Base-by-base conservation (phyloP, 2,113 vertebrate species). In the Laticauda colubrina region DNA sequence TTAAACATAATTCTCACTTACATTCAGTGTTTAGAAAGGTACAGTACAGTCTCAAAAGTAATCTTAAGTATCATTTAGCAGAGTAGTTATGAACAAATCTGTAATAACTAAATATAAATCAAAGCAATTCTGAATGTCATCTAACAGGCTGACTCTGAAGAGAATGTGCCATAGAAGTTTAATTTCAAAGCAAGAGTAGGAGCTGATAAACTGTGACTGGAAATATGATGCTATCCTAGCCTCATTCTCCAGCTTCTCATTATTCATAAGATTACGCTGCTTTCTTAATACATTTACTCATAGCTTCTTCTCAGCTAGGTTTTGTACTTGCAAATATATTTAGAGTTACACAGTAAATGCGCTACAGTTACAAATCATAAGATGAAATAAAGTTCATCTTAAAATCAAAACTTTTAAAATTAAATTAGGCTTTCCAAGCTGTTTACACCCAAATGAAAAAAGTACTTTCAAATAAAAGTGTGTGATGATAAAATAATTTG, bases 391-490 rank as follows among this genome's bases (percentile, higher is more conserved):
- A 39, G 34, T 81, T 81, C 15, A 39, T 3, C 34, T 81, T 81
- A 81, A 81, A 81, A 81, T 43, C 75, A 81, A 43, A 81, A 81
- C 18, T 92, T 94, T 96, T 96, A 88, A 89, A 96, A 94, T 96
- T 93, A 97, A 96, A 95, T 95, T 94, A 97, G 91, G 94, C 94
- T 59, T 88, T 96, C 34, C 91, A 96, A 59, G 24, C 91, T 96
- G 91, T 93, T 92, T 96, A 93, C 95, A 96, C 93, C 93, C 92
- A 95, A 95, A 96, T 94, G 86, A 94, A 96, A 96, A 53, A 94
- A 94, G 92, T 94, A 6, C 95, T 93, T 91, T 93, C 85, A 96
- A 94, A 96, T 94, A 95, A 88, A 96, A 96, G 61, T 95, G 91
- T 0, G 0, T 89, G 88, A 88, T 59, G 90, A 93, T 45, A 85